Percentiles rank a stretch among this genome's conserved stretches.
These are phyloP conservation scores for Calliopum simillimum DNA, from an alignment of 2,888 invertebrate genomes.

Conservation along the genomic window DNA sequence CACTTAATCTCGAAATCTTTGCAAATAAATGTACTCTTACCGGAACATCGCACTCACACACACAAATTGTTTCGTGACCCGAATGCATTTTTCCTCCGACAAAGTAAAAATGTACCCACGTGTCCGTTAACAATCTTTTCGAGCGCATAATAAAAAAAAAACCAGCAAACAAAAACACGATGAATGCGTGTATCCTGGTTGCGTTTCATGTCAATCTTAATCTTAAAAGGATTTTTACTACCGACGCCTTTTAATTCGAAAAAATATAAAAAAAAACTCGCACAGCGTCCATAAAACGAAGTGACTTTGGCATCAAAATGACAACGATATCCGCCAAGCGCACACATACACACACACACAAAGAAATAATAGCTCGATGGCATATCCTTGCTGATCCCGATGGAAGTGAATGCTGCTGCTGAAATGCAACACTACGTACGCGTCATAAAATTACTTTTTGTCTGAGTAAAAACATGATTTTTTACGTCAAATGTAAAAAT, in stretches of 20 bases:
- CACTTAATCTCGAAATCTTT: constrained; percentile 26
- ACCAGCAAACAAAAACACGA: constrained; percentile 5
- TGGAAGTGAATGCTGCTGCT: background rate
- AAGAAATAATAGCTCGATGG: background rate
- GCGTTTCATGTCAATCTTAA: constrained; percentile 46
- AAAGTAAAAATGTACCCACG: constrained; percentile 13
- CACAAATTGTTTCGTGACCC: constrained; percentile 19
- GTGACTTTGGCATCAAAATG: constrained; percentile 32
- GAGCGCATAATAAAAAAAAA: background rate
- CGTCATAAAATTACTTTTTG: constrained; percentile 63
- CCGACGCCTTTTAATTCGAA: constrained; percentile 43
- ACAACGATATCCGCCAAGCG: constrained; percentile 1
- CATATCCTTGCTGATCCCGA: background rate
- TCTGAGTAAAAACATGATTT: constrained; percentile 45
- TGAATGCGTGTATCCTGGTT: constrained; percentile 37
- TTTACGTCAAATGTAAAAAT: constrained; percentile 17
- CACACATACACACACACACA: constrained; percentile 16
- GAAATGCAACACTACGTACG: constrained; percentile 45
- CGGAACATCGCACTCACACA: background rate
- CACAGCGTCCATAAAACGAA: constrained; percentile 32
- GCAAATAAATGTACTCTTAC: constrained; percentile 16
- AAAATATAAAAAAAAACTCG: background rate
- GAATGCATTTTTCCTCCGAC: constrained; percentile 22
- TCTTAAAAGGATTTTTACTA: constrained; percentile 59
- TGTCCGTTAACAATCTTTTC: constrained; percentile 5